phyloP scores from a whole-genome alignment of 1,140 invertebrate genomes.

The Philopotamus ludificatus region DNA sequence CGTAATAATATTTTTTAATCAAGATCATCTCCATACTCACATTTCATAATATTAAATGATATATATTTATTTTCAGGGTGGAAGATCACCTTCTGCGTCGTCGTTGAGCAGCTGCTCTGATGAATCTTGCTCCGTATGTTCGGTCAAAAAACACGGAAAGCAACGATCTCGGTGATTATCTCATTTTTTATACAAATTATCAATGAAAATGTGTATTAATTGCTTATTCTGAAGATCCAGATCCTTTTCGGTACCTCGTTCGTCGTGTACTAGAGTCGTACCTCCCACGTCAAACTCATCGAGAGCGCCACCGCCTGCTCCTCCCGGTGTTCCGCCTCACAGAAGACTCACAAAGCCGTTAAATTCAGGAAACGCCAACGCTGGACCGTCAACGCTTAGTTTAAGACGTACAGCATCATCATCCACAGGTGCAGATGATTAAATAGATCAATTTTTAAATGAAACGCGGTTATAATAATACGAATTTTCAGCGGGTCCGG shows the following conservation, averaged over 20 bases:
- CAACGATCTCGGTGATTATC: conserved; percentile 24
- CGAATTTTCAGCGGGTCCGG: conserved; percentile 11
- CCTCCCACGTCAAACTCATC: conserved; percentile 11
- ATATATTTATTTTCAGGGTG: conserved; percentile 25
- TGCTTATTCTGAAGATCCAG: conserved; percentile 47
- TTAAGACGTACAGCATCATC: conserved; percentile 41
- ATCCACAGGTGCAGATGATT: conserved; percentile 4
- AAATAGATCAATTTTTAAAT: not conserved
- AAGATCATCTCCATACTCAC: not conserved
- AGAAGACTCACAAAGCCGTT: conserved; percentile 36
- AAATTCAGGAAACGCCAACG: conserved; percentile 41
- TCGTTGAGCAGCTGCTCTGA: conserved; percentile 78
- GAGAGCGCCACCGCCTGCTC: not conserved
- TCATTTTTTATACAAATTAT: not conserved
- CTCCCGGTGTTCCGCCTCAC: conserved; percentile 6
- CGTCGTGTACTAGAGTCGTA: conserved; percentile 35
- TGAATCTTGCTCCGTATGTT: conserved; percentile 76
- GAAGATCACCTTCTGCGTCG: conserved; percentile 61
- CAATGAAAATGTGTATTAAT: not conserved
- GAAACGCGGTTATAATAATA: not conserved
- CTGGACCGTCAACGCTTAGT: conserved; percentile 43
- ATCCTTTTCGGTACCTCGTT: conserved; percentile 52
- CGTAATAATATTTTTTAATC: conserved; percentile 36
- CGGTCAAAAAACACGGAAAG: conserved; percentile 48
- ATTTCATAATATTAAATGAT: not conserved